Conservation (phyloP, 1,140 invertebrate genomes). For the Belonocnema kinseyi region DNA sequence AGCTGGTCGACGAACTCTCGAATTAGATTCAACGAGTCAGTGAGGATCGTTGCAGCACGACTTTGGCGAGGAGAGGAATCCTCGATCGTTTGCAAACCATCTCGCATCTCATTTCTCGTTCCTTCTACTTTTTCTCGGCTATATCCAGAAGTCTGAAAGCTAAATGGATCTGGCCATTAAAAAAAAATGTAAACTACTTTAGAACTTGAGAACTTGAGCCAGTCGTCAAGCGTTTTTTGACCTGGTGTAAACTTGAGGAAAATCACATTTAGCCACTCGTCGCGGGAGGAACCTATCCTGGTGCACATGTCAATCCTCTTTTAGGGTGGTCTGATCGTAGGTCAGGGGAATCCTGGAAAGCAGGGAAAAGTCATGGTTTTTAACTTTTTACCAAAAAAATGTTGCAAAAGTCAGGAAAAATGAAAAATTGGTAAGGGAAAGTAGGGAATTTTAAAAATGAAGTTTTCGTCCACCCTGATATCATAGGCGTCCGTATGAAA, state of each 20-base stretch:
- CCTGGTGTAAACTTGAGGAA: not conserved
- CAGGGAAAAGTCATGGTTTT: no score
- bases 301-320: no score
- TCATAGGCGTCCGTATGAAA: no score
- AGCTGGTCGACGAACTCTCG: conserved; percentile 58
- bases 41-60: conserved; percentile 34
- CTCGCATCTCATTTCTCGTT: conserved; percentile 37
- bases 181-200: not conserved
- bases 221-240: not conserved
- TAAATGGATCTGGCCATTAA: not conserved
- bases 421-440: no score
- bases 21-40: conserved; percentile 41
- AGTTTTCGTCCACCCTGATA: no score
- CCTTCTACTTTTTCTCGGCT: conserved; percentile 18
- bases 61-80: conserved; percentile 42
- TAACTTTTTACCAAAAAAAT: no score
- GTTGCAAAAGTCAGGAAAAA: no score
- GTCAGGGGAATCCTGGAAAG: no score
- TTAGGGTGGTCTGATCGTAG: no score
- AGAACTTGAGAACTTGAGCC: not conserved
- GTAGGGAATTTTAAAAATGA: no score
- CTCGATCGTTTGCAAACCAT: conserved; percentile 38
- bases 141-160: conserved; percentile 18
- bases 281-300: no score
- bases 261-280: no score